Conservation (phyloP, 2,797 vertebrate genomes). For the Microctenopoma steveboyesi region DNA sequence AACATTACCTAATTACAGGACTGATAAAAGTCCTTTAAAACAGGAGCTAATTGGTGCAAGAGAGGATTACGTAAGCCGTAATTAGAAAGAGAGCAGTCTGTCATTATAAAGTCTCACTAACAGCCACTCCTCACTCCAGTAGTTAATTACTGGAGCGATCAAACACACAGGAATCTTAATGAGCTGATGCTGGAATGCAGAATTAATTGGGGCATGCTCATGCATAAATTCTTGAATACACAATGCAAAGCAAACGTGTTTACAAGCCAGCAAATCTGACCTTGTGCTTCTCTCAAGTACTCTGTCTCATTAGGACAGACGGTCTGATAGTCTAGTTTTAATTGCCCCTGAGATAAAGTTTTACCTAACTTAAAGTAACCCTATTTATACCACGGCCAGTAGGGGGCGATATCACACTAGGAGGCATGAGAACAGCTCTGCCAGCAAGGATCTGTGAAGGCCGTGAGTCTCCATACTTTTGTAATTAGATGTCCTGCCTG, state of each 20-base stretch:
- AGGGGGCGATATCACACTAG: constrained; percentile 68
- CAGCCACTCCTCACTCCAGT: constrained; percentile 57
- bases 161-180: constrained; percentile 68
- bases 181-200: constrained; percentile 45
- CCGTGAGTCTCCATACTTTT: constrained; percentile 17
- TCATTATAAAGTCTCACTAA: constrained; percentile 62
- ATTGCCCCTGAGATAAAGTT: constrained; percentile 21
- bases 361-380: constrained; percentile 23
- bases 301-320: constrained; percentile 25
- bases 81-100: constrained; percentile 66
- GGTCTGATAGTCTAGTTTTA: constrained; percentile 26
- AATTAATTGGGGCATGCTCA: constrained; percentile 49
- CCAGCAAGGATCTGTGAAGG: constrained; percentile 18
- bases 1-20: constrained; percentile 70
- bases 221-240: constrained; percentile 8
- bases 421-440: constrained; percentile 34
- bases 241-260: constrained; percentile 23
- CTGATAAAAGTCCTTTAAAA: constrained; percentile 74
- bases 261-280: constrained; percentile 26
- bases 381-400: constrained; percentile 47
- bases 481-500: constrained; percentile 23
- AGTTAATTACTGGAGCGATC: constrained; percentile 62
- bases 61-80: constrained; percentile 69
- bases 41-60: constrained; percentile 66
- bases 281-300: constrained; percentile 7